Base-by-base conservation (phyloP, 2,888 invertebrate genomes). In the Ectemnius cavifrons region DNA sequence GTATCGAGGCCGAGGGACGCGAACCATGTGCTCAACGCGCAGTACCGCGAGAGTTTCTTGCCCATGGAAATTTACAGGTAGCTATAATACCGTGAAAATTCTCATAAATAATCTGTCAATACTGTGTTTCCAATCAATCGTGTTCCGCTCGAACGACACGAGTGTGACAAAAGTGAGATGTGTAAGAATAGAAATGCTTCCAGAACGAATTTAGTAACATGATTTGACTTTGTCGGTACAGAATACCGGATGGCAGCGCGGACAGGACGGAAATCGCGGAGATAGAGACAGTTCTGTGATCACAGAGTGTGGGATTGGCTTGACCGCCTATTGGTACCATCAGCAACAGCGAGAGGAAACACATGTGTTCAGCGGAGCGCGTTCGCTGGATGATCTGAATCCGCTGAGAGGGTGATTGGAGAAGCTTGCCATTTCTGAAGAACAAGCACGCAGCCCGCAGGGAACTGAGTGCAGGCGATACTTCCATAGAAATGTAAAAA, bases 261-360 rank as follows among this genome's bases (percentile, higher is more conserved):
- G 92, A 93, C 91, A 93, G 94, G 92, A 95, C 94, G 79, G 95
- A 95, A 92, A 94, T 95, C 85, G 96, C 97, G 87, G 97, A 97
- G 93, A 96, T 97, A 95, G 97, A 97, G 93, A 97, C 97, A 91
- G 97, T 97, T 93, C 96, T 97, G 94, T 96, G 96, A 96, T 93
- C 91, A 83, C 88, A 87, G 79, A 83, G 77, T 71, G 63, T 69
- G 68, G 81, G 78, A 52, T 52, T 16, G 52, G 79, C 70, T 67
- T 73, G 72, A 81, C 80, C 75, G 80, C 71, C 85, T 72, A 73
- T 71, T 73, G 73, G 58, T 73, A 63, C 60, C 67, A 59, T 67
- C 72, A 63, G 56, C 67, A 59, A 66, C 72, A 63, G 56, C 63
- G 68, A 59, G 58, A 75, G 66, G 77, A 66, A 71, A 68, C 63